Percentiles rank a stretch among this genome's conserved stretches.
These are phyloP conservation scores for Malthinus seriepunctatus DNA, from an alignment of 2,888 invertebrate genomes.

Conservation along the genomic window DNA sequence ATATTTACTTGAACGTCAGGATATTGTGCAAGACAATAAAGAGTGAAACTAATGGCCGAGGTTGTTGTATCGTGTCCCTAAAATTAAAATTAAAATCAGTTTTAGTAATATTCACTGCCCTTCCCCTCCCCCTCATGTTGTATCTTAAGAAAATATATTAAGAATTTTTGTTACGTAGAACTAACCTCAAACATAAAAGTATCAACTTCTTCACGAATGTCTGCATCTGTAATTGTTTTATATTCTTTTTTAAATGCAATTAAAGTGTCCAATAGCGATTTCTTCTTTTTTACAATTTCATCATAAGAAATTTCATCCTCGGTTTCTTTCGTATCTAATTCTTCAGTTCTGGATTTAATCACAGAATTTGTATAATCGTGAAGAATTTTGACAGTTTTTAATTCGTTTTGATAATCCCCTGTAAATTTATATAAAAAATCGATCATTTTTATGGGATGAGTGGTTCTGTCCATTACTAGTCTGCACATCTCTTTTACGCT, in stretches of 20 bases:
- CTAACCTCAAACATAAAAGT: no score
- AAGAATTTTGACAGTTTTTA: conserved; percentile 53
- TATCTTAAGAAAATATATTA: no score
- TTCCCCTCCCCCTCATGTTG: no score
- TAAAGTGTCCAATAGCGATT: conserved; percentile 70
- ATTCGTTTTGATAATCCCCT: conserved; percentile 62
- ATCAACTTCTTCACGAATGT: no score
- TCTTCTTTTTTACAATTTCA: conserved; percentile 59
- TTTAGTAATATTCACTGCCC: no score
- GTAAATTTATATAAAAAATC: conserved; percentile 59
- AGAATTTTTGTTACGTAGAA: no score
- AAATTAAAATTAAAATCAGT: conserved; percentile 11
- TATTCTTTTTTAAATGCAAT: conserved; percentile 28
- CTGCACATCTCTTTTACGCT: conserved; percentile 62
- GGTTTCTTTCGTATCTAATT: conserved; percentile 38
- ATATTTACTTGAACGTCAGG: no score
- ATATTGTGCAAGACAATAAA: no score
- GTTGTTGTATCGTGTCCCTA: conserved; percentile 59
- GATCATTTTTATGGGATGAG: conserved; percentile 52
- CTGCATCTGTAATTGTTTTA: no score
- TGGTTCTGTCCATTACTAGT: conserved; percentile 40
- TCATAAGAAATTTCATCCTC: conserved; percentile 23
- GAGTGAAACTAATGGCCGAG: no score
- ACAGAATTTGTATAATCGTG: conserved; percentile 61
- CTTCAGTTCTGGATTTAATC: conserved; percentile 56